Evolutionary conservation across 2,113 vertebrate species (phyloP), one percentile per base, ranked within the genome.

Genomic region (Isurus oxyrinchus): DNA sequence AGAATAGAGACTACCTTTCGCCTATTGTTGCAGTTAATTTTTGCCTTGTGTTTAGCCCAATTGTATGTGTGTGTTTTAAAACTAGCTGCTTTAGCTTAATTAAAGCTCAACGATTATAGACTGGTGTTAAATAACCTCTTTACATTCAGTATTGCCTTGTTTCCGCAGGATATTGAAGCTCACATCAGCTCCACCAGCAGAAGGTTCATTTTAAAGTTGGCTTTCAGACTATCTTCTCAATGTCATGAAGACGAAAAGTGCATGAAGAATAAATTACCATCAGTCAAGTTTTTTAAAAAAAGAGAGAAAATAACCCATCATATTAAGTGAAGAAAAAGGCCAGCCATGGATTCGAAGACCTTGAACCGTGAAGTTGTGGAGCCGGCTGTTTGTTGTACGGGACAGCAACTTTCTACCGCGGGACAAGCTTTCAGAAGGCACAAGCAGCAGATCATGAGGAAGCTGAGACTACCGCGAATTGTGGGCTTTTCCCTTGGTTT

Each of bases 401-500:
- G 13, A 19, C 90, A 93, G 90, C 90, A 93, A 63, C 57, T 61
- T n/a, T 59, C 35, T 40, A 19, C 59, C 19, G 59, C 59, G 19
- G 35, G 35, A 1, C 90, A 6, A 16, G n/a, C 40, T 5, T 72
- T 72, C 66, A 10, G 67, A 6, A 76, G 31, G 49, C 66, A 95
- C 67, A 49, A 97, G 96, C 97, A 96, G 94, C 98, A 97, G 94
- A 97, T 98, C 96, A 98, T 98, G 97, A 99, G 98, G 98, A 99
- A 99, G 98, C 97, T 99, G 97, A 98, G 98, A 97, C 98, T 98
- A 11, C 97, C 98, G 97, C 97, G 99, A 96, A 97, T 99, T 97
- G 96, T 99, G 88, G 98, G 98, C 96, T 98, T 99, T 49, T 97
- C 98, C 96, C 95, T 99, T 95, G 98, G 99, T 97, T 97, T 99